Evolutionary conservation across 2,888 invertebrate genomes (phyloP).

Genomic region (Drosophila cyrtoloma): DNA sequence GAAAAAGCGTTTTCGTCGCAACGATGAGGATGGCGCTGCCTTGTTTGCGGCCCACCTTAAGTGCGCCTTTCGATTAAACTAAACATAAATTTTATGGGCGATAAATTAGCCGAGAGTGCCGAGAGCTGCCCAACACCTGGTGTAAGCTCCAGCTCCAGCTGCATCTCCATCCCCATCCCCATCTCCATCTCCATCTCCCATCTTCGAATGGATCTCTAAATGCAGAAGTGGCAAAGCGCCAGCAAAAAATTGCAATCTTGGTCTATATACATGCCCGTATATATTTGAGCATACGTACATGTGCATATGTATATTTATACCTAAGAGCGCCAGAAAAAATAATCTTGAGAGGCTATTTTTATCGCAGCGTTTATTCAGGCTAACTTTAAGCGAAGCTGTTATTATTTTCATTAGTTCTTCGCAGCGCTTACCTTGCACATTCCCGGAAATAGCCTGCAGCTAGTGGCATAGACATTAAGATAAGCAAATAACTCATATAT

Average conservation of each 20-base stretch:
- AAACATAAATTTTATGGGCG: slow-evolving; percentile 79
- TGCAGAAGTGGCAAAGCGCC: slow-evolving; percentile 10
- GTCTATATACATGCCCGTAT: not conserved
- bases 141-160: slow-evolving; percentile 27
- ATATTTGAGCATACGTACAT: not conserved
- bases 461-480: not conserved
- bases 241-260: not conserved
- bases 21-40: slow-evolving; percentile 2
- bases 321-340: not conserved
- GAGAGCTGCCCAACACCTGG: slow-evolving; percentile 66
- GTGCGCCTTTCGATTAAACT: slow-evolving; percentile 80
- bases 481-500: not conserved
- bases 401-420: not conserved
- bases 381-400: not conserved
- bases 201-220: slow-evolving; percentile 5
- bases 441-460: not conserved
- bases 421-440: not conserved
- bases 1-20: not conserved
- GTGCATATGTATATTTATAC: not conserved
- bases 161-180: not conserved
- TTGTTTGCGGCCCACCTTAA: slow-evolving; percentile 45
- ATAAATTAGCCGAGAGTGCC: slow-evolving; percentile 69
- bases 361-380: not conserved
- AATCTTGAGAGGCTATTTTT: not conserved
- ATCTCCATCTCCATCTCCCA: not conserved